phyloP scores from a whole-genome alignment of 2,113 vertebrate genomes.

The Phalacrocorax aristotelis region DNA sequence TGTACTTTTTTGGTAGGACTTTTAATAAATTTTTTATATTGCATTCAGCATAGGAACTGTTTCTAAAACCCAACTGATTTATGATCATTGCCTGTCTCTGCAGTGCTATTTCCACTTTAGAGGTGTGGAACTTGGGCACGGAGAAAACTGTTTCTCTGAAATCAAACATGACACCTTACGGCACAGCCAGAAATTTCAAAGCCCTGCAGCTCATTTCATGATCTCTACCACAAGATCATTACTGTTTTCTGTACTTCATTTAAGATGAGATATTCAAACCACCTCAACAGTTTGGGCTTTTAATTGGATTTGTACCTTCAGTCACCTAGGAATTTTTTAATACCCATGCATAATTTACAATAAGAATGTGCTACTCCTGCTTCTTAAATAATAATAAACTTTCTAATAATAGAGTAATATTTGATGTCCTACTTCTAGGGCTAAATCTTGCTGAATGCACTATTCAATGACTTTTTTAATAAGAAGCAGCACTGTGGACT shows the following conservation, averaged over 20 bases:
- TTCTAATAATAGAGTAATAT: constrained; percentile 11
- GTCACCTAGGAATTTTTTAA: not conserved
- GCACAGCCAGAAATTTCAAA: not conserved
- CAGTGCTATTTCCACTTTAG: not conserved
- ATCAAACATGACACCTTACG: not conserved
- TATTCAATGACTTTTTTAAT: not conserved
- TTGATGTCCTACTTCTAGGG: not conserved
- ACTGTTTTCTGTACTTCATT: not conserved
- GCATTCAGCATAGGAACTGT: not conserved
- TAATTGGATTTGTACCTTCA: not conserved
- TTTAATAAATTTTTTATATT: not conserved
- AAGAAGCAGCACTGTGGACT: not conserved
- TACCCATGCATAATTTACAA: not conserved
- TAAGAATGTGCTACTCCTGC: not conserved
- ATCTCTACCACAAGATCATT: not conserved
- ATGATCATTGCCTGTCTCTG: not conserved
- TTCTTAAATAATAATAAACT: constrained; percentile 29
- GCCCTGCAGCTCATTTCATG: not conserved
- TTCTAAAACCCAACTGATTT: not conserved
- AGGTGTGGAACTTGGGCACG: not conserved
- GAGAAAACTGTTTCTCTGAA: not conserved
- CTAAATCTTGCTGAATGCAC: not conserved
- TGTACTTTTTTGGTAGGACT: not conserved
- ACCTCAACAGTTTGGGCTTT: not conserved
- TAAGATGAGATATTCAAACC: not conserved